Percentiles rank a stretch among this genome's conserved stretches.
phyloP scores from a whole-genome alignment of 2,888 invertebrate genomes.

The Automeris io region DNA sequence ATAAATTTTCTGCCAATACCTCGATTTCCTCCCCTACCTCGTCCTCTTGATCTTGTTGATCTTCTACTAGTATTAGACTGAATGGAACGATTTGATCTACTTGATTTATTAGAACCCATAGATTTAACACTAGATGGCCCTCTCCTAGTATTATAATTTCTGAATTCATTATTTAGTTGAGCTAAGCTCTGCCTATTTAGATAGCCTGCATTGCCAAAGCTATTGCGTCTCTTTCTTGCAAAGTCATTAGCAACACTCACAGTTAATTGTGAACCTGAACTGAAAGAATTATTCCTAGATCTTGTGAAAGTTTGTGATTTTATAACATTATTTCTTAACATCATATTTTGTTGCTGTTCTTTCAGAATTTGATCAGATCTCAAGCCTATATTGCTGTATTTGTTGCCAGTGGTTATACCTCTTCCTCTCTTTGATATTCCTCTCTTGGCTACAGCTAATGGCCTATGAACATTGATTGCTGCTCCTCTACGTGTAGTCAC shows the following conservation, averaged over 20 bases:
- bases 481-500: slow-evolving; percentile 47
- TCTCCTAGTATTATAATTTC: slow-evolving; percentile 45
- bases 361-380: slow-evolving; percentile 67
- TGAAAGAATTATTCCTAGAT: slow-evolving; percentile 61
- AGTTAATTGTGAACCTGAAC: slow-evolving; percentile 53
- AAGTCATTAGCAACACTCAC: slow-evolving; percentile 70
- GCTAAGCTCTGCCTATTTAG: slow-evolving; percentile 57
- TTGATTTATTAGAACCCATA: slow-evolving; percentile 56
- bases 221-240: slow-evolving; percentile 55
- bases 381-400: slow-evolving; percentile 58
- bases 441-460: slow-evolving; percentile 57
- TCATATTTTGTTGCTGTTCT: slow-evolving; percentile 47
- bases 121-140: slow-evolving; percentile 66
- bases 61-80: slow-evolving; percentile 42
- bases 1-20: slow-evolving; percentile 56
- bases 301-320: slow-evolving; percentile 66
- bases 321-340: slow-evolving; percentile 48
- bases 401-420: slow-evolving; percentile 51
- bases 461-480: slow-evolving; percentile 37
- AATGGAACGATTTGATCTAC: slow-evolving; percentile 43
- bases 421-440: slow-evolving; percentile 65
- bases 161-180: slow-evolving; percentile 55
- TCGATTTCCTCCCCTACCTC: slow-evolving; percentile 50
- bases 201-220: slow-evolving; percentile 56
- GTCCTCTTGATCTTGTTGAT: slow-evolving; percentile 44